Evolutionary conservation across 2,113 vertebrate species (phyloP), one percentile per base, ranked within the genome.

Genomic region (Panurus biarmicus): DNA sequence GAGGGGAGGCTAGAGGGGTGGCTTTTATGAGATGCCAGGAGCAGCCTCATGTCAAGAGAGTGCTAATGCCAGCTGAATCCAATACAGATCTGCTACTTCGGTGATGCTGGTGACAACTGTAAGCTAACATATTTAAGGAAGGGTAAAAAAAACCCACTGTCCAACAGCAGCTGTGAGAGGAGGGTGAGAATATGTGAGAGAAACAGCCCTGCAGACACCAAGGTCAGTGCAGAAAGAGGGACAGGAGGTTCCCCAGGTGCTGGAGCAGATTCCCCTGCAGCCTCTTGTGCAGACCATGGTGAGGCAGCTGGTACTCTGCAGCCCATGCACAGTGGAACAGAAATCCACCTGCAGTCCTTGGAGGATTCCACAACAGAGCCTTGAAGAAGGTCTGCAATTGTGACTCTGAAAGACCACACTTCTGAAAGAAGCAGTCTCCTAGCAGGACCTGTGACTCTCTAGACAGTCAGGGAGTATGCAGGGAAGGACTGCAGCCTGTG

Each of bases 401-500:
- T 51, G 45, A 53, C 8, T 31, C 42, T 17, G 6, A 15, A 12
- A 36, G 21, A 26, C 47, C 6, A 3, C 0, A 0, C 10, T 57
- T n/a, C n/a, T n/a, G n/a, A n/a, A n/a, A n/a, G 31, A 10, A 66
- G 21, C 16, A 56, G 22, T 12, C 15, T 87, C 20, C 74, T 48
- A 33, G 31, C 44, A 93, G 38, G 23, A 42, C 6, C 22, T 50
- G 42, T 22, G 22, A 17, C 10, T 35, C 14, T 23, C 14, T 2
- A 23, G 31, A 31, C 10, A 40, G 40, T n/a, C n/a, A n/a, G n/a
- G n/a, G 23, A 77, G 22, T 24, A 36, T 18, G 23, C 35, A 60
- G 12, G 44, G 40, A 58, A 78, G 25, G 4, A 93, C 23, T 51
- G 26, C 7, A 56, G 19, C 12, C 57, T 11, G 6, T 15, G 22